Evolutionary conservation across 2,888 invertebrate species (phyloP), one percentile per base, ranked within the genome.

Genomic region (Xanthia icteritia): DNA sequence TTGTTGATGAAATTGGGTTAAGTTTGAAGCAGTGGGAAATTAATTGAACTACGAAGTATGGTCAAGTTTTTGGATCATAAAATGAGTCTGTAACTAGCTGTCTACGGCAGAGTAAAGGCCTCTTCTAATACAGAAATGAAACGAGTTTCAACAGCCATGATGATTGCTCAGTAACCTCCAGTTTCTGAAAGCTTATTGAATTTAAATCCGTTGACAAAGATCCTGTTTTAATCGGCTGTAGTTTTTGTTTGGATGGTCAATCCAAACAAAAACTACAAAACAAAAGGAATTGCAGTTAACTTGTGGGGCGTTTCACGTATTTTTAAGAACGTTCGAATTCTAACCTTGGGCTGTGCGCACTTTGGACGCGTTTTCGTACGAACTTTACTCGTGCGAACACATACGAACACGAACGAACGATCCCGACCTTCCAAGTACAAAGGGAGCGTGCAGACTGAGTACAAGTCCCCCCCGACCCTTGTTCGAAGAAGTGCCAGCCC

Each of bases 1-100:
- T 77, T 48, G 48, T 51, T 39, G 31, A 48, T 27, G 67, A 58
- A 60, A 79, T 83, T 48, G 64, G 54, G 64, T 54, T 60, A 36
- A 61, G 42, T 60, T 58, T 60, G 27, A 45, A 31, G 58, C 17
- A 31, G 54, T 48, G 17, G 23, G 6, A 48, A 23, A 31, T 54
- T 61, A 61, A 77, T 54, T 56, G 31, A 15, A 23, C 3, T 20
- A 17, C 23, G 5, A 48, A 39, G 3, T 39, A 23, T n/a, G n/a
- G n/a, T n/a, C 20, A 9, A 27, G 4, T 48, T 67, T 60, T 51
- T 20, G 1, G 23, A 31, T 63, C n/a, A 5, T 42, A 20, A 2
- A n/a, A 42, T n/a, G 9, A 20, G 4, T 11, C 3, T 78, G 0
- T 6, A 17, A 27, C 1, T 51, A 8, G 8, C 11, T 15, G 15